Percentiles rank a stretch among this genome's conserved stretches.
Evolutionary conservation across 2,888 invertebrate species (phyloP).

Genomic region (Cheilosia scutellata): DNA sequence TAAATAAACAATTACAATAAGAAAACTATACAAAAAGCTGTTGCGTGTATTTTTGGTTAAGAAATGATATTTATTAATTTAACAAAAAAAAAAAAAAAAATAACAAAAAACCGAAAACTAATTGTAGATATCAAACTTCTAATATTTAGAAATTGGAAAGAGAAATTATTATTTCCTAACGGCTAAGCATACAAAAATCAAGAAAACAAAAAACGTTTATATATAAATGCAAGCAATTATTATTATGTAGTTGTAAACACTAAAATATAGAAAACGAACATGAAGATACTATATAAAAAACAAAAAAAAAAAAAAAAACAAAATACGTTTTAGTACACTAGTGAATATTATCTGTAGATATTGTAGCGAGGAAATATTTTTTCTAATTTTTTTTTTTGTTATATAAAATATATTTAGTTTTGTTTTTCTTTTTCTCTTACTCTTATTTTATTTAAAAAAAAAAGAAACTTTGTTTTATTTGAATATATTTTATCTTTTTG

Average conservation of each 20-base stretch:
- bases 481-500: constrained; percentile 17
- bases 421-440: neutral
- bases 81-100: constrained; percentile 38
- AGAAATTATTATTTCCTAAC: constrained; percentile 50
- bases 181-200: constrained; percentile 49
- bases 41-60: constrained; percentile 81
- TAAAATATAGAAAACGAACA: constrained; percentile 56
- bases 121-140: constrained; percentile 73
- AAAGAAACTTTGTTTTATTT: constrained; percentile 12
- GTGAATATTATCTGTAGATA: constrained; percentile 69
- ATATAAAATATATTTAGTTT: constrained; percentile 27
- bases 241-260: constrained; percentile 63
- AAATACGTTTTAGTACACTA: constrained; percentile 75
- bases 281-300: constrained; percentile 60
- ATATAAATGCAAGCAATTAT: constrained; percentile 58
- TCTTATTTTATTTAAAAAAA: neutral
- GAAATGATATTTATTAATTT: constrained; percentile 69
- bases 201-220: constrained; percentile 74
- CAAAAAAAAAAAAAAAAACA: constrained; percentile 64
- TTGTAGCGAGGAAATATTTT: constrained; percentile 52
- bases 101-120: constrained; percentile 31
- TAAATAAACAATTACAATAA: constrained; percentile 45
- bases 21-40: constrained; percentile 67
- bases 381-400: no score
- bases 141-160: constrained; percentile 72